phyloP scores from a whole-genome alignment of 2,797 vertebrate genomes.

The Thamnophis elegans region DNA sequence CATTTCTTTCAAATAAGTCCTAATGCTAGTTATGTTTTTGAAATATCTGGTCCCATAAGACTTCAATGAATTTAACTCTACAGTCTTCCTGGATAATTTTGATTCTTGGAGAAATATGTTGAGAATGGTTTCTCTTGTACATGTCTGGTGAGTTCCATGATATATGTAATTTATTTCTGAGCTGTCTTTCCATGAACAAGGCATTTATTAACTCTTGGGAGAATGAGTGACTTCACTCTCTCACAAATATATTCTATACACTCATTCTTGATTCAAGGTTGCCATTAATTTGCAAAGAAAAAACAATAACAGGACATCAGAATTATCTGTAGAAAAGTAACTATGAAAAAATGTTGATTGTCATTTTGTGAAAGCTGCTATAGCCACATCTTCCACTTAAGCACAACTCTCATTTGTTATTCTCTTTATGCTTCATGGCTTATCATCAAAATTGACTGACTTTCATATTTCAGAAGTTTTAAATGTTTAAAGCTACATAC shows the following conservation, averaged over 20 bases:
- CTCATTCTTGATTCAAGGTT: slow-evolving; percentile 36
- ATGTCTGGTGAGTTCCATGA: slow-evolving; percentile 4
- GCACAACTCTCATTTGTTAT: slow-evolving; percentile 62
- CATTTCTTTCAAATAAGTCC: background rate
- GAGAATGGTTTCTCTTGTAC: background rate
- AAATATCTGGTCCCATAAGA: background rate
- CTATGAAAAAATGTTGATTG: slow-evolving; percentile 31
- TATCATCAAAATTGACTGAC: slow-evolving; percentile 49
- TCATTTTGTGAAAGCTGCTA: slow-evolving; percentile 47
- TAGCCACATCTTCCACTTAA: slow-evolving; percentile 44
- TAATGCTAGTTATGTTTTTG: background rate
- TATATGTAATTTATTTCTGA: slow-evolving; percentile 15
- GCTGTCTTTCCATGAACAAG: slow-evolving; percentile 15
- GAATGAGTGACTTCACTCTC: background rate
- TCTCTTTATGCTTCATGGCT: slow-evolving; percentile 59
- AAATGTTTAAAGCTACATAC: slow-evolving; percentile 46
- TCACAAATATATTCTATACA: slow-evolving; percentile 29
- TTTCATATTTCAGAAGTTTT: slow-evolving; percentile 57
- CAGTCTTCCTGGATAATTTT: background rate
- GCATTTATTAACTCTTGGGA: slow-evolving; percentile 33
- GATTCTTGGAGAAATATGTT: background rate
- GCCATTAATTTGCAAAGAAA: slow-evolving; percentile 10
- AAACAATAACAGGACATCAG: slow-evolving; percentile 42
- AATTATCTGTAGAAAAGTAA: slow-evolving; percentile 35
- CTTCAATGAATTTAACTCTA: background rate